These are phyloP conservation scores for Harpagus bidentatus DNA, from an alignment of 2,113 vertebrate genomes.

Conservation along the genomic window DNA sequence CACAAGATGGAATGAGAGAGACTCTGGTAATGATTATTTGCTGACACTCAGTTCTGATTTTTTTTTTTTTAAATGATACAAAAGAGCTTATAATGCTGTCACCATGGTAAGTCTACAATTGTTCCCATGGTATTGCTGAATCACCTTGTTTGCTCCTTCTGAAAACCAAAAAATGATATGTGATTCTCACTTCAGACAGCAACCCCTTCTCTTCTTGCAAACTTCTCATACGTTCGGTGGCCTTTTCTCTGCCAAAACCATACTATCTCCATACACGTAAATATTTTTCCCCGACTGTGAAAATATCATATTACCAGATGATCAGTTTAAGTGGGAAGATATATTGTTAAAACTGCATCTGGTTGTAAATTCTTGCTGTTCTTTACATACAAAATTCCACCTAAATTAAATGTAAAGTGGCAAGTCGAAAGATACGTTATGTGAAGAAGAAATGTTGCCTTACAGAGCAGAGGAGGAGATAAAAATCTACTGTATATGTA, in stretches of 20 bases:
- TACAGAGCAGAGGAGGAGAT: neutral
- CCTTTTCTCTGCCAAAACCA: neutral
- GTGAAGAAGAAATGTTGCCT: neutral
- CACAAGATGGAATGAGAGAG: neutral
- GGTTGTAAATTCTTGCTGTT: neutral
- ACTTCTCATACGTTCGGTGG: neutral
- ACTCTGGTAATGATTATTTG: neutral
- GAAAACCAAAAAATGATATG: neutral
- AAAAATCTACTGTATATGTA: neutral
- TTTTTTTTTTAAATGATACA: neutral
- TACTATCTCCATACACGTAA: neutral
- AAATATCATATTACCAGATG: neutral
- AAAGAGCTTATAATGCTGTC: neutral
- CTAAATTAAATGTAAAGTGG: neutral
- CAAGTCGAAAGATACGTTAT: neutral
- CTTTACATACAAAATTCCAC: neutral
- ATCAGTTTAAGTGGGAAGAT: neutral
- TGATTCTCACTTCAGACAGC: neutral
- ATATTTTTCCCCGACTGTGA: neutral
- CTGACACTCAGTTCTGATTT: neutral
- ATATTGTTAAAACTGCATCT: neutral
- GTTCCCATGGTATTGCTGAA: neutral
- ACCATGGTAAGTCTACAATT: neutral
- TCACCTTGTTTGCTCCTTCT: neutral
- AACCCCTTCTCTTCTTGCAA: neutral